phyloP scores from a whole-genome alignment of 2,888 invertebrate species.

The Troides helena region DNA sequence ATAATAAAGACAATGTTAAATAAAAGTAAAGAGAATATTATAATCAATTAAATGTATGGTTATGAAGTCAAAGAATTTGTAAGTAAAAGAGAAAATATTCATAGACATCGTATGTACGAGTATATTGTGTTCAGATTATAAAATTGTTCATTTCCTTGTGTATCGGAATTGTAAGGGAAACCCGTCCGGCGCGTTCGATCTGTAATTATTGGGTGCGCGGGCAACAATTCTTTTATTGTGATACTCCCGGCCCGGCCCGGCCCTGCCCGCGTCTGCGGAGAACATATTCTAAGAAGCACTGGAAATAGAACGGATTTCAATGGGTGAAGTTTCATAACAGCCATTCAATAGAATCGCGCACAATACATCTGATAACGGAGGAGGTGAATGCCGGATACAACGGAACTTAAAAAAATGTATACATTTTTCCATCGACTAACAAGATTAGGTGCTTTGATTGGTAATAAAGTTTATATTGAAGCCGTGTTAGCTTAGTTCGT shows the following conservation, averaged over 20 bases:
- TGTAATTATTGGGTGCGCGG: conserved; percentile 1
- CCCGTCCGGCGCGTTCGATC: neutral
- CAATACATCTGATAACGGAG: conserved; percentile 23
- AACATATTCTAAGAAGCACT: conserved; percentile 19
- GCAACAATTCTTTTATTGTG: conserved; percentile 1
- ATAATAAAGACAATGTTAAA: too few relatives aligned
- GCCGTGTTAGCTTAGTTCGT: neutral
- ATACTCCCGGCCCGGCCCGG: conserved; percentile 7
- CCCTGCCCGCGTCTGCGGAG: neutral
- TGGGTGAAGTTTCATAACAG: conserved; percentile 24
- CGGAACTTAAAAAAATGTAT: conserved; percentile 10
- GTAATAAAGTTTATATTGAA: neutral
- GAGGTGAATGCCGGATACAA: conserved; percentile 17
- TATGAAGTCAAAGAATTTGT: too few relatives aligned
- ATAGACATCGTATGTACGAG: too few relatives aligned
- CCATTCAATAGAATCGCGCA: conserved; percentile 16
- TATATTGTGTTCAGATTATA: neutral
- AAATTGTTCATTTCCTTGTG: neutral
- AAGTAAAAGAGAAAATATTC: too few relatives aligned
- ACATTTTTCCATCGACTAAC: conserved; percentile 1
- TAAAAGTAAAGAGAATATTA: too few relatives aligned
- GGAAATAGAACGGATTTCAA: conserved; percentile 24
- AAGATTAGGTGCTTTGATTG: conserved; percentile 6
- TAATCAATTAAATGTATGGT: too few relatives aligned
- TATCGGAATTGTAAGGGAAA: conserved; percentile 1